Percentiles rank a stretch among this genome's conserved stretches.
phyloP scores from a whole-genome alignment of 2,797 vertebrate genomes.

The Rhinatrema bivittatum region DNA sequence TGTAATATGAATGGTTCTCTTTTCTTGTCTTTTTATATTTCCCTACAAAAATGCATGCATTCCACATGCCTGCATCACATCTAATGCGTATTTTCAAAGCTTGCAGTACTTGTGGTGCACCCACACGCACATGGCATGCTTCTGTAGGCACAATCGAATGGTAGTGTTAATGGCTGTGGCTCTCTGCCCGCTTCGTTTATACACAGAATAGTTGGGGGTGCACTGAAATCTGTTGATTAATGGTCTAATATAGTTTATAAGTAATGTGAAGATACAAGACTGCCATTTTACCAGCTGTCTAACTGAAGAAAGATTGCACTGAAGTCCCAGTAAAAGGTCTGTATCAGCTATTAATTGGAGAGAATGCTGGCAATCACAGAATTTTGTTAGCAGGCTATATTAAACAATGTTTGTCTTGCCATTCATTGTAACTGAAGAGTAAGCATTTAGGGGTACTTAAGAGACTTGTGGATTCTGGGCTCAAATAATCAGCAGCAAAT shows the following conservation, averaged over 20 bases:
- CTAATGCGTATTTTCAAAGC: too few species aligned
- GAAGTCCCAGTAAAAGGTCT: constrained; percentile 33
- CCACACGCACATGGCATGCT: too few species aligned
- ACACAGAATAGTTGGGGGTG: background rate
- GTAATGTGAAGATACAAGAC: constrained; percentile 24
- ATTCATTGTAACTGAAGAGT: constrained; percentile 50
- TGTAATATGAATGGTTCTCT: constrained; percentile 29
- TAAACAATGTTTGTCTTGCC: constrained; percentile 65
- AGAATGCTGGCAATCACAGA: constrained; percentile 40
- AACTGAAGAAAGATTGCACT: constrained; percentile 39
- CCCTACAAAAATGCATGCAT: too few species aligned
- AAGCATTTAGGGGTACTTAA: constrained; percentile 60
- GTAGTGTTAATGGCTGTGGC: constrained; percentile 13
- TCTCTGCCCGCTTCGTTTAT: constrained; percentile 17
- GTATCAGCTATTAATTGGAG: constrained; percentile 45
- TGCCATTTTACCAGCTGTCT: constrained; percentile 37
- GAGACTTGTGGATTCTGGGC: constrained; percentile 56
- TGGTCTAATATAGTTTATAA: constrained; percentile 24
- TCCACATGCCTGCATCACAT: too few species aligned
- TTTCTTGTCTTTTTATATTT: constrained; percentile 9
- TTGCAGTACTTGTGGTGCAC: too few species aligned
- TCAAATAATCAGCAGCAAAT: constrained; percentile 58
- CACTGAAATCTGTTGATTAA: constrained; percentile 17
- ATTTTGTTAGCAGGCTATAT: constrained; percentile 49
- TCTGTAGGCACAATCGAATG: constrained; percentile 13